These are phyloP conservation scores for Gambusia yucatana DNA, from an alignment of 2,797 vertebrate species.

Conservation along the genomic window DNA sequence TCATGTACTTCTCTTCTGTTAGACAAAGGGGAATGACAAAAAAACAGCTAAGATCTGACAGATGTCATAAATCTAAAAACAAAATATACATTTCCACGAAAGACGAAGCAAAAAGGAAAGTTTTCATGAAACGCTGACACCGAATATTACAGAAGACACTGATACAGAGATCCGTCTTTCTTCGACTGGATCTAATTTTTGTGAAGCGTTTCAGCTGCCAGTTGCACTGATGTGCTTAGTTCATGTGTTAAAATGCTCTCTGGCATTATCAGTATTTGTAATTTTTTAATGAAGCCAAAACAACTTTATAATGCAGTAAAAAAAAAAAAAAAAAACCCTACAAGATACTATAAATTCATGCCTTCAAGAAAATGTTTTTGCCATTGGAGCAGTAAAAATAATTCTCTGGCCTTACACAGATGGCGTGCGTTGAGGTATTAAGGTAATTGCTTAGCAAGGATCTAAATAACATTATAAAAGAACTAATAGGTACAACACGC, in stretches of 20 bases:
- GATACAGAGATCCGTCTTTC: constrained; percentile 13
- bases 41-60: constrained; percentile 18
- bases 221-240: constrained; percentile 25
- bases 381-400: not conserved
- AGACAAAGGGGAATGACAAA: constrained; percentile 39
- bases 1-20: constrained; percentile 96
- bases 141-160: not conserved
- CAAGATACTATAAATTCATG: constrained; percentile 3
- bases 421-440: not conserved
- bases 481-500: not conserved
- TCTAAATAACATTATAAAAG: not conserved
- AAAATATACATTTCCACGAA: constrained; percentile 10
- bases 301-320: constrained; percentile 22
- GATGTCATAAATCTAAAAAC: constrained; percentile 5
- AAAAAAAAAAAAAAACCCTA: constrained; percentile 7
- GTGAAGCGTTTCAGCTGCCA: constrained; percentile 28
- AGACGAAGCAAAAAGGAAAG: not conserved
- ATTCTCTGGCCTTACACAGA: constrained; percentile 2
- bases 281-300: constrained; percentile 33
- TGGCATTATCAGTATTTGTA: constrained; percentile 21
- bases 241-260: constrained; percentile 30
- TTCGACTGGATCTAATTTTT: constrained; percentile 30
- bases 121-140: constrained; percentile 3
- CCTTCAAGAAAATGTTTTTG: constrained; percentile 3
- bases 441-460: constrained; percentile 8